Percentiles rank a stretch among this genome's conserved stretches.
Conservation (phyloP, 2,888 invertebrate genomes). For the Hymenopus coronatus region DNA sequence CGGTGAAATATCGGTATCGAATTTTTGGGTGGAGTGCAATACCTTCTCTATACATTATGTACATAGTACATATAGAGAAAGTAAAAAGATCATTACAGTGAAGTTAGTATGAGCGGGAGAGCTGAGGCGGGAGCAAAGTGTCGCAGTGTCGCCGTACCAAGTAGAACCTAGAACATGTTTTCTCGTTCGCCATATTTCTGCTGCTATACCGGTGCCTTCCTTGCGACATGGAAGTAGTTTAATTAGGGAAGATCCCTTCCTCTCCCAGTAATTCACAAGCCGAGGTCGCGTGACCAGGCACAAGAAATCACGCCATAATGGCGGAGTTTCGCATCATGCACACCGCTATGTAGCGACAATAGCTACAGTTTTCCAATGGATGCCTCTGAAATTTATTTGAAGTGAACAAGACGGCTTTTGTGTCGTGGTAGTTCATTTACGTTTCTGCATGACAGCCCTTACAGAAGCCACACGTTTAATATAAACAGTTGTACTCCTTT, state of each 20-base stretch:
- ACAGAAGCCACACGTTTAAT: too few relatives aligned
- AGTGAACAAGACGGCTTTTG: not conserved
- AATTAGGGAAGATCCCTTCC: not conserved
- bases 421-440: too few relatives aligned
- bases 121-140: too few relatives aligned
- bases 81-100: too few relatives aligned
- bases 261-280: not conserved
- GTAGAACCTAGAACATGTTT: not conserved
- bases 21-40: too few relatives aligned
- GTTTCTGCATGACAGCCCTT: too few relatives aligned
- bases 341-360: not conserved
- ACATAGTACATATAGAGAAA: too few relatives aligned
- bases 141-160: not conserved
- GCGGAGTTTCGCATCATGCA: slow-evolving; percentile 18
- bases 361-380: not conserved
- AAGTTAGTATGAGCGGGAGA: too few relatives aligned
- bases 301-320: slow-evolving; percentile 26
- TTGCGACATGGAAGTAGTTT: not conserved
- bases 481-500: too few relatives aligned
- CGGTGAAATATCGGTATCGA: too few relatives aligned
- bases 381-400: not conserved
- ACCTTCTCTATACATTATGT: too few relatives aligned
- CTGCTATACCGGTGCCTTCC: not conserved
- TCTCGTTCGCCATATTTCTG: not conserved
- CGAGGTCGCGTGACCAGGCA: slow-evolving; percentile 19